Percentiles rank a stretch among this genome's conserved stretches.
These are phyloP conservation scores for Clostera curtula DNA, from an alignment of 2,888 invertebrate genomes.

Conservation along the genomic window DNA sequence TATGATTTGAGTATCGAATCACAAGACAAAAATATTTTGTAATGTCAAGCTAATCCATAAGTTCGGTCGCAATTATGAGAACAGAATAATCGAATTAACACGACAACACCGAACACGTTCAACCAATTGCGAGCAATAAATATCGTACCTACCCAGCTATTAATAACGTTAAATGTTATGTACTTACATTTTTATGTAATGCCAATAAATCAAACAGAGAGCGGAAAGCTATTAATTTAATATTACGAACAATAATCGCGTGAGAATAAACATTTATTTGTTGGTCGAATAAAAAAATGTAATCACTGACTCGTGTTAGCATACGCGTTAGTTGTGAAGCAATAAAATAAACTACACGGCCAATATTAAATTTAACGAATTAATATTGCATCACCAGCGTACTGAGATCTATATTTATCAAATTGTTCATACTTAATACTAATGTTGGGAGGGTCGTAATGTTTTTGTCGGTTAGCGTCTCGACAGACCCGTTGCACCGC, in stretches of 20 bases:
- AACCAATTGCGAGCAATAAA: background rate
- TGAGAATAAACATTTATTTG: constrained; percentile 67
- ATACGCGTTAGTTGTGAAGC: constrained; percentile 61
- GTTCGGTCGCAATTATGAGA: no score
- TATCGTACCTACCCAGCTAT: constrained; percentile 6
- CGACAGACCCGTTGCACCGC: constrained; percentile 53
- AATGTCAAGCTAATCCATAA: no score
- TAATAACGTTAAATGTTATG: constrained; percentile 22
- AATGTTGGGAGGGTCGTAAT: constrained; percentile 34
- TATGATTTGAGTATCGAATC: no score
- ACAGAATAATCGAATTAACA: no score
- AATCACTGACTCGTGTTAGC: constrained; percentile 59
- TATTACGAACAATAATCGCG: constrained; percentile 57
- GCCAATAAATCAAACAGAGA: constrained; percentile 39
- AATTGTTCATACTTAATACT: constrained; percentile 22
- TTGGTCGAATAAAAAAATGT: constrained; percentile 45
- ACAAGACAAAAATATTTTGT: no score
- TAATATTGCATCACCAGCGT: constrained; percentile 60
- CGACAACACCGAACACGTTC: no score
- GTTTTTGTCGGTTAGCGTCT: constrained; percentile 38
- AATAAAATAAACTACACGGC: constrained; percentile 66
- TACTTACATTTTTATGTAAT: constrained; percentile 34
- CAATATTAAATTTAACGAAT: constrained; percentile 73
- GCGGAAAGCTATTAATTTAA: constrained; percentile 43
- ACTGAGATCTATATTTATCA: constrained; percentile 34